Evolutionary conservation across 2,113 vertebrate genomes (phyloP).

Genomic region (Peucedramus taeniatus): DNA sequence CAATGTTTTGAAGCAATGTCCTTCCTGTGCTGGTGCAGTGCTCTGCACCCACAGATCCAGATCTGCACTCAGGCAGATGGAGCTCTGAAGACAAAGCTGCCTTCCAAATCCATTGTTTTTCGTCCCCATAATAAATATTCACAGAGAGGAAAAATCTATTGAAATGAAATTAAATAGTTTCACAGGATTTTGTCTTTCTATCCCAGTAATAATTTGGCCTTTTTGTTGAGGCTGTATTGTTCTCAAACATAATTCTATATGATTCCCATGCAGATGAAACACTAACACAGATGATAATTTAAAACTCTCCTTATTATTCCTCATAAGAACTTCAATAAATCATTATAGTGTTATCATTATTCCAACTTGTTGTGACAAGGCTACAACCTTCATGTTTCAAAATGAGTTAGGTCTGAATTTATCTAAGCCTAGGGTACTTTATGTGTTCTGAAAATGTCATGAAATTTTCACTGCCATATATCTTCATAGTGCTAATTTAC

Average conservation of each 20-base stretch:
- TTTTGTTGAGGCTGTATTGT: not conserved
- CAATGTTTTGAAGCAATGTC: not conserved
- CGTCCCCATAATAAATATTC: not conserved
- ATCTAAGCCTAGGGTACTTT: slow-evolving; percentile 23
- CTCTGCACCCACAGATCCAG: not conserved
- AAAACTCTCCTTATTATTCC: slow-evolving; percentile 50
- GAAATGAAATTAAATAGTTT: not conserved
- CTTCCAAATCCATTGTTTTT: not conserved
- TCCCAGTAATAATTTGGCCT: not conserved
- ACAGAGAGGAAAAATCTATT: not conserved
- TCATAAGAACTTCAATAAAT: slow-evolving; percentile 53
- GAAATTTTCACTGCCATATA: slow-evolving; percentile 52
- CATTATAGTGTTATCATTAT: slow-evolving; percentile 44
- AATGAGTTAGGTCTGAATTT: slow-evolving; percentile 47
- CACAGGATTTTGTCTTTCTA: not conserved
- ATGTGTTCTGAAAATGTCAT: slow-evolving; percentile 49
- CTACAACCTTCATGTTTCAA: slow-evolving; percentile 48
- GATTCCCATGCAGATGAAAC: not conserved
- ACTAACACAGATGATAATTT: slow-evolving; percentile 23
- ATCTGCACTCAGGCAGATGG: not conserved
- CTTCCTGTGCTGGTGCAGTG: not conserved
- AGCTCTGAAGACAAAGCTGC: not conserved
- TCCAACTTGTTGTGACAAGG: slow-evolving; percentile 46
- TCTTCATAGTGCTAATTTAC: slow-evolving; percentile 47
- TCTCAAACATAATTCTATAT: not conserved